Conservation (phyloP, 2,797 vertebrate genomes). For the Channa striata region DNA sequence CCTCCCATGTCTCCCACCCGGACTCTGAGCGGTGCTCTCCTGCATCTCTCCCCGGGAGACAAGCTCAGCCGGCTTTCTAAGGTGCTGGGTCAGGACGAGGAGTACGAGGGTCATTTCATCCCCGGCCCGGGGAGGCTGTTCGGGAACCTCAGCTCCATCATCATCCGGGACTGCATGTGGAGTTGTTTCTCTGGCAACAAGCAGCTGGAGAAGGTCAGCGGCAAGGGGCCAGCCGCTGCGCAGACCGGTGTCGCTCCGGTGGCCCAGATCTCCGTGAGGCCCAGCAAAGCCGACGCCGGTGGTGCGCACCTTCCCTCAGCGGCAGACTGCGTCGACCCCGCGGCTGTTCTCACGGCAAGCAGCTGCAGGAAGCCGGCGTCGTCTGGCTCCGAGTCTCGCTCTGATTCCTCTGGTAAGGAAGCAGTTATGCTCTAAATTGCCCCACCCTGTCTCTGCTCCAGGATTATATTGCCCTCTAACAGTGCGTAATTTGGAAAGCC, state of each 20-base stretch:
- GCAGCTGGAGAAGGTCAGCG: slow-evolving; percentile 91
- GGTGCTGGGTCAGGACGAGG: slow-evolving; percentile 85
- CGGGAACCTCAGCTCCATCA: slow-evolving; percentile 92
- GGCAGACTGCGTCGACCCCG: slow-evolving; percentile 89
- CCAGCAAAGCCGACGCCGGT: slow-evolving; percentile 62
- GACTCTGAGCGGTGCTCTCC: slow-evolving; percentile 70
- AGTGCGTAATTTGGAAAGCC: slow-evolving; percentile 67
- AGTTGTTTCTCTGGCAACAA: slow-evolving; percentile 94
- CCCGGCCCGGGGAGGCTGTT: slow-evolving; percentile 84
- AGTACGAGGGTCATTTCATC: slow-evolving; percentile 79
- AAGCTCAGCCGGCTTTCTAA: slow-evolving; percentile 82
- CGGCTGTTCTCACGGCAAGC: slow-evolving; percentile 87
- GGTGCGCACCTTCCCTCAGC: slow-evolving; percentile 48
- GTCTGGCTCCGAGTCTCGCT: slow-evolving; percentile 94
- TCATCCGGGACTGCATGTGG: slow-evolving; percentile 99
- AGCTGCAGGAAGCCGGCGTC: slow-evolving; percentile 89
- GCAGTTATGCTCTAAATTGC: slow-evolving; percentile 53
- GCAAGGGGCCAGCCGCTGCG: slow-evolving; percentile 75
- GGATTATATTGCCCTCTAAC: slow-evolving; percentile 66
- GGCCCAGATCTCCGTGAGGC: slow-evolving; percentile 59
- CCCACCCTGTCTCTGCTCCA: slow-evolving; percentile 59
- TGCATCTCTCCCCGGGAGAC: slow-evolving; percentile 79
- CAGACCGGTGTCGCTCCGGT: slow-evolving; percentile 61
- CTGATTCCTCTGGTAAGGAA: slow-evolving; percentile 96
- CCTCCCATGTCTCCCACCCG: slow-evolving; percentile 90